Percentiles rank a stretch among this genome's conserved stretches.
These are phyloP conservation scores for Phaedon cochleariae DNA, from an alignment of 2,888 invertebrate genomes.

Conservation along the genomic window DNA sequence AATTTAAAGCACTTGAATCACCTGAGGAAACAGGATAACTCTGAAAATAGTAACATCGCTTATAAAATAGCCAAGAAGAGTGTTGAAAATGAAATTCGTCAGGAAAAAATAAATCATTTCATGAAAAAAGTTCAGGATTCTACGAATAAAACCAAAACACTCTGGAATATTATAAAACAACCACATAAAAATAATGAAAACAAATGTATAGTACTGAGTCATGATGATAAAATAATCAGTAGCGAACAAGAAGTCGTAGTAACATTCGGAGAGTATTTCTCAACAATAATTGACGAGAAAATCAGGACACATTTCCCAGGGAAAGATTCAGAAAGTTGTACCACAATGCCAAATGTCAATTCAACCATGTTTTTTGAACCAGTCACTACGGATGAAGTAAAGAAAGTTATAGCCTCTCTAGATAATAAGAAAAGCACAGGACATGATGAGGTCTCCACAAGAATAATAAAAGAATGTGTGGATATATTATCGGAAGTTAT, in stretches of 20 bases:
- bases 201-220: neutral
- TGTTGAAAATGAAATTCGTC: neutral
- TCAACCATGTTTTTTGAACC: neutral
- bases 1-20: conserved; percentile 3
- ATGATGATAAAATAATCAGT: neutral
- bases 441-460: conserved; percentile 9
- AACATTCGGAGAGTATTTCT: conserved; percentile 3
- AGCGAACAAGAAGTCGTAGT: neutral
- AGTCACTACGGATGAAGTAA: neutral
- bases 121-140: neutral
- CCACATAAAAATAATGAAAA: neutral
- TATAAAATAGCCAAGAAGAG: neutral
- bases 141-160: neutral
- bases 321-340: neutral
- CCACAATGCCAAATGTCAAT: neutral
- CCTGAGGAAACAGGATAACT: conserved; percentile 5
- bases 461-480: neutral
- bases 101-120: neutral
- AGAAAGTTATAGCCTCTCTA: neutral
- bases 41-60: conserved; percentile 3
- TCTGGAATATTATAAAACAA: neutral
- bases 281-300: neutral
- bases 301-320: neutral
- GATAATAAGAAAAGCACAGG: neutral
- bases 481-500: conserved; percentile 2